Conservation (phyloP, 2,888 invertebrate genomes). For the Caenorhabditis zanzibari region DNA sequence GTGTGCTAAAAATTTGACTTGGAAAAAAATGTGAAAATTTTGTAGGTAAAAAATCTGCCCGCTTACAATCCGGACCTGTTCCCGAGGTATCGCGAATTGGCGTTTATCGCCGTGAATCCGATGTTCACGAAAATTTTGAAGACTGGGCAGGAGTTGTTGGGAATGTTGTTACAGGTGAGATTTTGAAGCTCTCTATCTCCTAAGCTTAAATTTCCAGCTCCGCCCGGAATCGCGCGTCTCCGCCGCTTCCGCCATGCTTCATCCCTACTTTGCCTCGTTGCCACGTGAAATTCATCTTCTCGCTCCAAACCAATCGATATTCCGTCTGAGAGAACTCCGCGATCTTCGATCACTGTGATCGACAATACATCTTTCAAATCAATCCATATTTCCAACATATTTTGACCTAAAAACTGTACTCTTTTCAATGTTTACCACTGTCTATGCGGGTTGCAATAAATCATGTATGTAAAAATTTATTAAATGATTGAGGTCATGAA, state of each 20-base stretch:
- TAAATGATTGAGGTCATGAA: background rate
- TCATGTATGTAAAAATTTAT: background rate
- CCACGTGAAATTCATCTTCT: constrained; percentile 93
- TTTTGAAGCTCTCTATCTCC: background rate
- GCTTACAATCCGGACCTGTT: constrained; percentile 73
- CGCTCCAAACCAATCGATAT: constrained; percentile 86
- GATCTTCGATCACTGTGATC: constrained; percentile 47
- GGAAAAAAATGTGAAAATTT: background rate
- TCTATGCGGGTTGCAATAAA: background rate
- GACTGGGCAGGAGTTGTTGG: constrained; percentile 76
- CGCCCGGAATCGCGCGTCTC: constrained; percentile 92
- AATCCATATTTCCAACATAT: constrained; percentile 17
- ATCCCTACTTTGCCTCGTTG: constrained; percentile 93
- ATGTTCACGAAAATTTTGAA: constrained; percentile 71
- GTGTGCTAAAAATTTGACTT: constrained; percentile 86
- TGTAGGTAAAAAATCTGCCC: constrained; percentile 73
- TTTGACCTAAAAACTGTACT: constrained; percentile 12
- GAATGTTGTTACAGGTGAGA: constrained; percentile 78
- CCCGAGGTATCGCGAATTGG: constrained; percentile 74
- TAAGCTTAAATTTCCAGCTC: constrained; percentile 83
- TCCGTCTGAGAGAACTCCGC: constrained; percentile 70
- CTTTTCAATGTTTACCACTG: background rate
- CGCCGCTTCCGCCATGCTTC: constrained; percentile 91
- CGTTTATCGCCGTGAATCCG: constrained; percentile 70
- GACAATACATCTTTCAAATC: background rate